Evolutionary conservation across 2,797 vertebrate species (phyloP).

Genomic region (Rallus crepitans): DNA sequence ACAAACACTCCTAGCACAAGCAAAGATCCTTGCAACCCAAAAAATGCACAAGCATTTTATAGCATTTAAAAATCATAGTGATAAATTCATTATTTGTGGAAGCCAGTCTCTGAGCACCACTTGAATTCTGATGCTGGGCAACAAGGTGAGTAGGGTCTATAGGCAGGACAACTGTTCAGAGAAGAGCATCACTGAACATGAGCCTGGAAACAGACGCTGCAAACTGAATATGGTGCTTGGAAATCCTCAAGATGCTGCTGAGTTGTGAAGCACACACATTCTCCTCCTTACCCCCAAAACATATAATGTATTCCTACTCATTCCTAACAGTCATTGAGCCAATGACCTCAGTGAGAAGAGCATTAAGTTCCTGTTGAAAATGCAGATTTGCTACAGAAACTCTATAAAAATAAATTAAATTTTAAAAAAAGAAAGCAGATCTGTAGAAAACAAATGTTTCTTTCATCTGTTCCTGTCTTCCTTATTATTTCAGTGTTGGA

Average conservation of each 20-base stretch:
- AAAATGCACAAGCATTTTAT: not conserved
- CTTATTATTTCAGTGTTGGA: conserved; percentile 59
- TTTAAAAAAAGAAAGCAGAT: not conserved
- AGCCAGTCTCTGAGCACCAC: not conserved
- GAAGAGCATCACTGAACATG: not conserved
- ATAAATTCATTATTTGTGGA: not conserved
- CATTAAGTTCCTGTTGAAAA: not conserved
- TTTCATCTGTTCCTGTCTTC: conserved; percentile 57
- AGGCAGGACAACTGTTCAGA: not conserved
- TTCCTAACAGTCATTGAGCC: not conserved
- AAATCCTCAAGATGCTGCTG: not conserved
- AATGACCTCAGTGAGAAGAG: not conserved
- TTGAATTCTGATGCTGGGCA: not conserved
- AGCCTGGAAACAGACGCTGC: not conserved
- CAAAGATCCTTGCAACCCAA: not conserved
- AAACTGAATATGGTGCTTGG: not conserved
- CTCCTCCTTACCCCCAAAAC: not conserved
- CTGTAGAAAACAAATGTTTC: conserved; percentile 31
- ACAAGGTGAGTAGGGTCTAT: not conserved
- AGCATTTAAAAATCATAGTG: not conserved
- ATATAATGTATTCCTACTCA: not conserved
- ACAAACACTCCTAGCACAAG: not conserved
- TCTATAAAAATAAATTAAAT: conserved; percentile 27
- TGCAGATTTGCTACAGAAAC: conserved; percentile 37
- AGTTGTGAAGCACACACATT: not conserved